phyloP scores from a whole-genome alignment of 2,888 invertebrate species.

The Notodonta ziczac region DNA sequence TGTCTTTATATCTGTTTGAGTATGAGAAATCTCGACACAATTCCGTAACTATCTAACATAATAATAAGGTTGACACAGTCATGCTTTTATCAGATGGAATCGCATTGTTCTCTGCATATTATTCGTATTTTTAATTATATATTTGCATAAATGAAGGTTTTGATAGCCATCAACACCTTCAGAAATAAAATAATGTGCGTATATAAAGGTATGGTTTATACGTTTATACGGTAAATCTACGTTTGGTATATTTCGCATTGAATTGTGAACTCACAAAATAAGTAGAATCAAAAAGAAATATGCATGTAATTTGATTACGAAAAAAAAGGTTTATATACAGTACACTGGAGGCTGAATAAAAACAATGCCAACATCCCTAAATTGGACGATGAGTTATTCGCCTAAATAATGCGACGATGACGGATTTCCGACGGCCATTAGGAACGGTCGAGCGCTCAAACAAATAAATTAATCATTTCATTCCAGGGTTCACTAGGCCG shows the following conservation, averaged over 20 bases:
- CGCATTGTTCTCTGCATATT: constrained; percentile 26
- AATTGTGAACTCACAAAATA: not conserved
- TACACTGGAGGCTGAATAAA: not conserved
- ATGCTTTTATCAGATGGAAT: constrained; percentile 14
- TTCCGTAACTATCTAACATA: too few species aligned
- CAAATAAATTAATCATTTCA: not conserved
- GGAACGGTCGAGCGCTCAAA: constrained; percentile 1
- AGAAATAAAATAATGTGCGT: constrained; percentile 3
- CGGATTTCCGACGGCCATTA: not conserved
- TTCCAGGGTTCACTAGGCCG: constrained; percentile 55
- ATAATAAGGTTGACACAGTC: not conserved
- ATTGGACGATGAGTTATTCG: not conserved
- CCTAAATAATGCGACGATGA: not conserved
- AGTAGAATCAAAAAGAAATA: too few species aligned
- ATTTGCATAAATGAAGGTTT: constrained; percentile 27
- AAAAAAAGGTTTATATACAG: too few species aligned
- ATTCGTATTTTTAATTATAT: constrained; percentile 27
- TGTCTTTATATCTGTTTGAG: too few species aligned
- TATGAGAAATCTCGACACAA: too few species aligned
- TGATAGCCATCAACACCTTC: constrained; percentile 11
- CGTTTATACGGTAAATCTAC: too few species aligned
- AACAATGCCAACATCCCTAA: not conserved
- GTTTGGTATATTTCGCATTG: not conserved
- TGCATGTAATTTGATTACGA: too few species aligned
- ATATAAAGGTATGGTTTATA: not conserved